A percentile compares a stretch with the other conserved stretches of the same genome.
These are phyloP conservation scores for Acropora yongei DNA, from an alignment of 64 coral and sea anemone species.

Conservation along the genomic window DNA sequence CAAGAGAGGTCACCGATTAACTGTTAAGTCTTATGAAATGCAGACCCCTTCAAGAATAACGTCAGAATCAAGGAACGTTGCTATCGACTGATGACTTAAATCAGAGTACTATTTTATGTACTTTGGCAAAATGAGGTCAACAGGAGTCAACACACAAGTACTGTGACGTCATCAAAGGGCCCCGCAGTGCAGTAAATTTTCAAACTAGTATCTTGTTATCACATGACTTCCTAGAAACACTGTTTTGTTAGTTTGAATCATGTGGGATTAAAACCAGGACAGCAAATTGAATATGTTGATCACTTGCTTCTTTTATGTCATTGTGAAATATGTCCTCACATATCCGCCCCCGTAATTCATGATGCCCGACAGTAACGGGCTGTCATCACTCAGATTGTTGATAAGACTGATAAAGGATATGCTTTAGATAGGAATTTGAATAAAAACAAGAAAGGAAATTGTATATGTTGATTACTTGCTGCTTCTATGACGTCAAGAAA, in stretches of 20 bases:
- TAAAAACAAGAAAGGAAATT: not conserved
- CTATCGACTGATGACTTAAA: slow-evolving; percentile 20
- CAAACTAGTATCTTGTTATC: not conserved
- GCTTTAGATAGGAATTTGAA: slow-evolving; percentile 67
- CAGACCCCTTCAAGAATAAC: not conserved
- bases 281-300: slow-evolving; percentile 40
- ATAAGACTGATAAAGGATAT: not conserved
- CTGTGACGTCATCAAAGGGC: not conserved
- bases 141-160: not conserved
- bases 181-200: slow-evolving; percentile 12
- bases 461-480: no score
- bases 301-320: slow-evolving; percentile 51
- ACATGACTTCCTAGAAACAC: slow-evolving; percentile 19
- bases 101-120: not conserved
- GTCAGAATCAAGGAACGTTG: slow-evolving; percentile 14
- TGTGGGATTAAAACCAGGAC: slow-evolving; percentile 18
- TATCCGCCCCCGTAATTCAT: not conserved
- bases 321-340: slow-evolving; percentile 1
- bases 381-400: slow-evolving; percentile 1
- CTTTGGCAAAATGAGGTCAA: not conserved
- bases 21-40: not conserved
- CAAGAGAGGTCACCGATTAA: slow-evolving; percentile 1
- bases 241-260: not conserved
- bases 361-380: not conserved
- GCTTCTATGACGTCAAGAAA: no score